Conservation (phyloP, 2,113 vertebrate species). For the Melanotaenia duboulayi region DNA sequence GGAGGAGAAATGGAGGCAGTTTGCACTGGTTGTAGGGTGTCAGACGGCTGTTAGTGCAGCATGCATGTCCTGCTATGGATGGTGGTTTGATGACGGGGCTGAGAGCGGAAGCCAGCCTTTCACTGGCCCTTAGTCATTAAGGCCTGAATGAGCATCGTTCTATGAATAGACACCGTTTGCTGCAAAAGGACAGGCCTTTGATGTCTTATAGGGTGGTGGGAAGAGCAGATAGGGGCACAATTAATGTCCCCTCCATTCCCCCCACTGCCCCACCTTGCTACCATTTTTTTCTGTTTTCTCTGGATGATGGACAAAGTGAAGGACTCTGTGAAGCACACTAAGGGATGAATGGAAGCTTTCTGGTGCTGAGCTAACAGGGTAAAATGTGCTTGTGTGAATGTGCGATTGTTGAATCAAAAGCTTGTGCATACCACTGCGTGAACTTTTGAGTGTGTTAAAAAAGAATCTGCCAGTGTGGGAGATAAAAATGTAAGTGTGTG, state of each 20-base stretch:
- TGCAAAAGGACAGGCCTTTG: slow-evolving; percentile 45
- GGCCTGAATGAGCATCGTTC: slow-evolving; percentile 59
- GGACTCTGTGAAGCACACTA: slow-evolving; percentile 65
- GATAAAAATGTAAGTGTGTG: slow-evolving; percentile 31
- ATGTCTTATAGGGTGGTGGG: slow-evolving; percentile 37
- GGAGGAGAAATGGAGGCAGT: neutral
- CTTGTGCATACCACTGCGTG: slow-evolving; percentile 40
- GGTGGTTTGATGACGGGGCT: slow-evolving; percentile 28
- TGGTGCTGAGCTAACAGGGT: slow-evolving; percentile 52
- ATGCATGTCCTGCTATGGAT: slow-evolving; percentile 40
- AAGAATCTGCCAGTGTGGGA: slow-evolving; percentile 39
- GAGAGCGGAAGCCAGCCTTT: slow-evolving; percentile 45
- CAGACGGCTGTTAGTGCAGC: slow-evolving; percentile 35
- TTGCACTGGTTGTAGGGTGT: neutral
- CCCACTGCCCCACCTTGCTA: slow-evolving; percentile 9
- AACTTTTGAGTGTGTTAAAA: slow-evolving; percentile 44
- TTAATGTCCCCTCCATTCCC: slow-evolving; percentile 62
- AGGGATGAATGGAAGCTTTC: slow-evolving; percentile 69
- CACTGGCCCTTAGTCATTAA: slow-evolving; percentile 46
- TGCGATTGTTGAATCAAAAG: slow-evolving; percentile 44
- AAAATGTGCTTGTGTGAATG: slow-evolving; percentile 54
- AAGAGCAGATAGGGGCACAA: slow-evolving; percentile 44
- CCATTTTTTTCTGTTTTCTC: slow-evolving; percentile 42
- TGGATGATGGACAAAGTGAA: slow-evolving; percentile 61
- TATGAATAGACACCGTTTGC: slow-evolving; percentile 53